A percentile compares a stretch with the other conserved stretches of the same genome.
phyloP scores from a whole-genome alignment of 2,797 vertebrate species.

The Lates japonicus region DNA sequence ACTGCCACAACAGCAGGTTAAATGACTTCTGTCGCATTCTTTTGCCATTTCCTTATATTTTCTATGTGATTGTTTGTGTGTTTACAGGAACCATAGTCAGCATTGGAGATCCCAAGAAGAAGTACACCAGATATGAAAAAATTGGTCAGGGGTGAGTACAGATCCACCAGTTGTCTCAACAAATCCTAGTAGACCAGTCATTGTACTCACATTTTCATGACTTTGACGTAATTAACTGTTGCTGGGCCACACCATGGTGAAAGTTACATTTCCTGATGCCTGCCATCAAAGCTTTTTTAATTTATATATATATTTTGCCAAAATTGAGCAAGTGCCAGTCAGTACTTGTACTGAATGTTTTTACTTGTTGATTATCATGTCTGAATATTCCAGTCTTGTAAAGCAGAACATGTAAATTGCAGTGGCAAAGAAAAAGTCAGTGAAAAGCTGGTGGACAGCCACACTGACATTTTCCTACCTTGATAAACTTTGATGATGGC shows the following conservation, averaged over 20 bases:
- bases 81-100: slow-evolving; percentile 95
- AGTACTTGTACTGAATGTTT: not conserved
- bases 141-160: slow-evolving; percentile 96
- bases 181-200: not conserved
- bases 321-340: not conserved
- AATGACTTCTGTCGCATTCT: not conserved
- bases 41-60: slow-evolving; percentile 1
- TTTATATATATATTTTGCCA: too few relatives aligned
- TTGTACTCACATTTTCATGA: not conserved
- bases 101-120: slow-evolving; percentile 99
- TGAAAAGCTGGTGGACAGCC: too few relatives aligned
- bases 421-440: not conserved
- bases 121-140: slow-evolving; percentile 98
- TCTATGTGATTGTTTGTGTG: not conserved
- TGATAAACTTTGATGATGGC: too few relatives aligned
- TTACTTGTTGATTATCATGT: not conserved
- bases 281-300: not conserved
- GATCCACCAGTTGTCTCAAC: not conserved
- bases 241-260: too few relatives aligned
- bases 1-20: not conserved
- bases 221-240: not conserved
- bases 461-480: too few relatives aligned
- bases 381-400: not conserved
- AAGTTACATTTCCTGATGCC: not conserved
- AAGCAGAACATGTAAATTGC: not conserved